Evolutionary conservation across 2,113 vertebrate species (phyloP).

Genomic region (Noctilio leporinus): DNA sequence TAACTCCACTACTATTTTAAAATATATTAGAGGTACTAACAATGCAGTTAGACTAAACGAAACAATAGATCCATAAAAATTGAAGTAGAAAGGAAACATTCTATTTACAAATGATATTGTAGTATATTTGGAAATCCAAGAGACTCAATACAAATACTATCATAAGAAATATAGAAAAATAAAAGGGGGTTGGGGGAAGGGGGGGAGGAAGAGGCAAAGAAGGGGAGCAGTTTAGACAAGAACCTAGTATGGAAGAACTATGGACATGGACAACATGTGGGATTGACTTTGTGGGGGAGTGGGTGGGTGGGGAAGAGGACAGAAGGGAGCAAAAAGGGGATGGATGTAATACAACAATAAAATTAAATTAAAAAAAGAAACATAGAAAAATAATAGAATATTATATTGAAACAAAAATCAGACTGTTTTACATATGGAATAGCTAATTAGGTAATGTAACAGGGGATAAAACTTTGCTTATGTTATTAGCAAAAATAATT

Average conservation of each 20-base stretch:
- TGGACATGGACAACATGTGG: too few species aligned
- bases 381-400: neutral
- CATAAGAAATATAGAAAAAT: neutral
- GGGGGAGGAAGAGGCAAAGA: too few species aligned
- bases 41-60: neutral
- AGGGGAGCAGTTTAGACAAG: too few species aligned
- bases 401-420: neutral
- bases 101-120: neutral
- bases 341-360: too few species aligned
- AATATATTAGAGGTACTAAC: neutral
- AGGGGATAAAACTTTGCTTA: neutral
- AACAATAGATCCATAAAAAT: neutral
- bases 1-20: neutral
- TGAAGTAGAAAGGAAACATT: neutral
- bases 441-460: neutral
- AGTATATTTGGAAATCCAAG: neutral
- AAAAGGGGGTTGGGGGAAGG: too few species aligned
- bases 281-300: too few species aligned
- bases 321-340: too few species aligned
- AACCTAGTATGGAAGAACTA: too few species aligned
- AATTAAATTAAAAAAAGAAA: too few species aligned
- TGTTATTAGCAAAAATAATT: neutral
- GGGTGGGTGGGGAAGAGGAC: too few species aligned
- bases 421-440: neutral
- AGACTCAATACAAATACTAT: neutral